Conservation (phyloP, 2,888 invertebrate genomes). For the Lumbricus terrestris region DNA sequence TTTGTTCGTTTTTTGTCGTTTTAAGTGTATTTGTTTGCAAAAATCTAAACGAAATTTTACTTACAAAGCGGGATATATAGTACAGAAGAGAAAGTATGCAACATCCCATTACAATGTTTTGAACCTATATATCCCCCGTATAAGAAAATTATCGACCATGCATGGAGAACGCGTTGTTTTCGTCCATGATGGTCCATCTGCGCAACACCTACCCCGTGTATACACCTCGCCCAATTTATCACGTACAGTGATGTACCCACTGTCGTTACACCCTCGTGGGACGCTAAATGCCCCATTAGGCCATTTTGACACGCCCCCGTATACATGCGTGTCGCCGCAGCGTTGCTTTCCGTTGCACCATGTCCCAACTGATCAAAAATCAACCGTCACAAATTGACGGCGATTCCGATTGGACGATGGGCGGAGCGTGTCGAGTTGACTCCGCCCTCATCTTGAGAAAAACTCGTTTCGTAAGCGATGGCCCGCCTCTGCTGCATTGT, state of each 20-base stretch:
- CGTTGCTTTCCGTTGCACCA: not conserved
- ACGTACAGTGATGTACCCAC: not conserved
- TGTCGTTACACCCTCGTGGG: not conserved
- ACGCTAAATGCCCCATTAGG: not conserved
- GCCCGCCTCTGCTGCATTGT: not conserved
- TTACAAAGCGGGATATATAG: not conserved
- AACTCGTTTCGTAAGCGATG: not conserved
- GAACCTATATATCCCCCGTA: not conserved
- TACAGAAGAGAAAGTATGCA: not conserved
- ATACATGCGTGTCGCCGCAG: too few species aligned
- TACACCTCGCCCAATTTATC: not conserved
- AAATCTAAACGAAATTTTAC: too few species aligned
- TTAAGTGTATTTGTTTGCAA: too few species aligned
- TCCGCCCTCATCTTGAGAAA: not conserved
- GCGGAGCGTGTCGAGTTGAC: not conserved
- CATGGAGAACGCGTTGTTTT: not conserved
- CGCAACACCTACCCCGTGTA: not conserved
- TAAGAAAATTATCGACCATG: not conserved
- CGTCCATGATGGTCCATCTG: too few species aligned
- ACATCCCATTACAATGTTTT: not conserved
- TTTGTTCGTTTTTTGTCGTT: too few species aligned
- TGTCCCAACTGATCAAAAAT: not conserved
- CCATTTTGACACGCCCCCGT: not conserved
- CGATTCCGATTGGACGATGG: not conserved
- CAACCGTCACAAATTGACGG: not conserved